A percentile compares a stretch with the other conserved stretches of the same genome.
These are phyloP conservation scores for Lutjanus campechanus DNA, from an alignment of 2,797 vertebrate genomes.

Conservation along the genomic window DNA sequence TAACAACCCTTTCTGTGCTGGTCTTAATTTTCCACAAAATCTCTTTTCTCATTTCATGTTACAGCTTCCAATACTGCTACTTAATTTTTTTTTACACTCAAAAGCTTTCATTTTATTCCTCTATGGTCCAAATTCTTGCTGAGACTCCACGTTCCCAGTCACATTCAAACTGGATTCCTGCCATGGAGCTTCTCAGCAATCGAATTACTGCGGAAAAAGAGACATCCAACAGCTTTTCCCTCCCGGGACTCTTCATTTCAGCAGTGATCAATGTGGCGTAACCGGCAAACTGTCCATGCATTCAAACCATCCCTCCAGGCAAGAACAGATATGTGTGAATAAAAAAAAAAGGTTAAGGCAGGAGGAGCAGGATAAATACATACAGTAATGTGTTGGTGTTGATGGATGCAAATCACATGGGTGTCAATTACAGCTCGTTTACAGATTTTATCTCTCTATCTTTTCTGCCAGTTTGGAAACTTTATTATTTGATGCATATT, in stretches of 20 bases:
- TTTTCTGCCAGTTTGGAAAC: neutral
- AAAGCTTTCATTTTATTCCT: conserved; percentile 12
- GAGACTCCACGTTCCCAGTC: conserved; percentile 17
- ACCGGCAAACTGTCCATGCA: conserved; percentile 33
- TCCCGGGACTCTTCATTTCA: conserved; percentile 40
- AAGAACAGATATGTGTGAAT: conserved; percentile 7
- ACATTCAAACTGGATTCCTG: conserved; percentile 37
- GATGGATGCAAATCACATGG: conserved; percentile 15
- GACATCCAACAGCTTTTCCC: conserved; percentile 26
- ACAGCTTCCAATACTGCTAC: neutral
- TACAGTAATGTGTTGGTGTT: neutral
- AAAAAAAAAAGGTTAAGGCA: neutral
- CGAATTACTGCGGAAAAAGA: conserved; percentile 42
- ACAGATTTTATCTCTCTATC: neutral
- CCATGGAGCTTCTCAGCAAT: conserved; percentile 32
- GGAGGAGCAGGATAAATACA: neutral
- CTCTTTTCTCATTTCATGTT: neutral
- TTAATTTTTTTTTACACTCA: neutral
- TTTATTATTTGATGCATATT: neutral
- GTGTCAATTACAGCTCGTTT: neutral
- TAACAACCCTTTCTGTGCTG: neutral
- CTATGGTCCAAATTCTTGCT: neutral
- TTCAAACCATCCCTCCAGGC: conserved; percentile 29
- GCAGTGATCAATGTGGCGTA: conserved; percentile 49
- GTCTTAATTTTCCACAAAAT: neutral